Evolutionary conservation across 2,888 invertebrate species (phyloP), one percentile per base, ranked within the genome.

Genomic region (Digitonthophagus gazella): DNA sequence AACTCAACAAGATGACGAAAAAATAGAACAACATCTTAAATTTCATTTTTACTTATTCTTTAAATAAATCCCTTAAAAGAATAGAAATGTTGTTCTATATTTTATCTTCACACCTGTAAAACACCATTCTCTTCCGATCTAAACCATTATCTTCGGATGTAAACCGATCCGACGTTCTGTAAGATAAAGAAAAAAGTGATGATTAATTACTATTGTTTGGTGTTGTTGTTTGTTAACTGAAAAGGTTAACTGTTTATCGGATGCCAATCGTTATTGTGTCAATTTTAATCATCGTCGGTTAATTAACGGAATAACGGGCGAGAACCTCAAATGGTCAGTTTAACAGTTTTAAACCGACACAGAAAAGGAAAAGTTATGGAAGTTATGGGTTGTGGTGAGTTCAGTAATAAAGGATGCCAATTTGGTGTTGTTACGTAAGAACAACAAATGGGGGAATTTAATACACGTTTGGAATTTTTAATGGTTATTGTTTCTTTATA

Each of bases 1-100:
- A 8, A 65, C 58, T 68, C 67, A 70, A 57, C n/a, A 67, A 63
- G 8, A 58, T 68, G 6, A 65, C 8, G 18, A 44, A 44, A 19
- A 65, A 18, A 54, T 65, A 55, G 18, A 20, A 61, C 16, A 18
- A 61, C 61, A 61, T 61, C 11, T 44, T 44, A 3, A 11, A 44
- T 3, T 44, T 44, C 28, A 44, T 44, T 44, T 22, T 22, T 22
- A 22, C 3, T 22, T 22, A 44, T 3, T 3, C 6, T 44, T 44
- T 44, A n/a, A n/a, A n/a, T n/a, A n/a, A 6, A 44, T 44, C 28
- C 11, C 28, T 44, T 44, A n/a, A n/a, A n/a, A n/a, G n/a, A n/a
- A n/a, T n/a, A n/a, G n/a, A n/a, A 8, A 44, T 3, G 28, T 44
- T 44, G 28, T 44, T 44, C 28, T 44, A 3, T 44, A 44, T 1